Percentiles rank a stretch among this genome's conserved stretches.
Evolutionary conservation across 2,113 vertebrate genomes (phyloP).

Genomic region (Melanocharis versteri): DNA sequence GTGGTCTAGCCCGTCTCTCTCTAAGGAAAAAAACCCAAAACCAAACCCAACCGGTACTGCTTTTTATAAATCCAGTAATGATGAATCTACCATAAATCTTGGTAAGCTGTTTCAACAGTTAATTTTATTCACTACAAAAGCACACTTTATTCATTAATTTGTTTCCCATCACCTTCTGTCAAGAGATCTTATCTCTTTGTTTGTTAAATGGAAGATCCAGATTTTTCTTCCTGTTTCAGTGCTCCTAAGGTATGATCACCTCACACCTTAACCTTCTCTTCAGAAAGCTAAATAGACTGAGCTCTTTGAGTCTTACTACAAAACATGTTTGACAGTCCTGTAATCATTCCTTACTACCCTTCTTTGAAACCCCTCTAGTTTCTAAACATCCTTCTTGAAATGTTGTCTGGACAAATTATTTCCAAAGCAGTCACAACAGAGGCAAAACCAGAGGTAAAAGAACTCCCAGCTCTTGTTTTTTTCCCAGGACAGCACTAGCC

Average conservation of each 20-base stretch:
- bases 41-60: background rate
- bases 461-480: background rate
- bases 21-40: background rate
- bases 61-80: background rate
- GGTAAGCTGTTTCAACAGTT: background rate
- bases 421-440: constrained; percentile 30
- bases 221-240: constrained; percentile 32
- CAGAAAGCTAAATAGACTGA: constrained; percentile 18
- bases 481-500: constrained; percentile 35
- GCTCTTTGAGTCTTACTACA: constrained; percentile 1
- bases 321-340: constrained; percentile 26
- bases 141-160: background rate
- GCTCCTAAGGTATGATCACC: background rate
- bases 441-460: constrained; percentile 31
- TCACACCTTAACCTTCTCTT: constrained; percentile 7
- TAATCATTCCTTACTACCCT: constrained; percentile 35
- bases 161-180: background rate
- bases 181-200: constrained; percentile 21
- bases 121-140: background rate
- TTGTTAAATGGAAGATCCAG: background rate
- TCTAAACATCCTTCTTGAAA: constrained; percentile 42
- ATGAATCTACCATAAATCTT: background rate
- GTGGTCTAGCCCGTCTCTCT: background rate
- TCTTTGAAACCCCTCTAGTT: constrained; percentile 38
- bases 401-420: constrained; percentile 42